These are phyloP conservation scores for Drosophila erecta DNA, from an alignment of 1,140 invertebrate species.

Conservation along the genomic window DNA sequence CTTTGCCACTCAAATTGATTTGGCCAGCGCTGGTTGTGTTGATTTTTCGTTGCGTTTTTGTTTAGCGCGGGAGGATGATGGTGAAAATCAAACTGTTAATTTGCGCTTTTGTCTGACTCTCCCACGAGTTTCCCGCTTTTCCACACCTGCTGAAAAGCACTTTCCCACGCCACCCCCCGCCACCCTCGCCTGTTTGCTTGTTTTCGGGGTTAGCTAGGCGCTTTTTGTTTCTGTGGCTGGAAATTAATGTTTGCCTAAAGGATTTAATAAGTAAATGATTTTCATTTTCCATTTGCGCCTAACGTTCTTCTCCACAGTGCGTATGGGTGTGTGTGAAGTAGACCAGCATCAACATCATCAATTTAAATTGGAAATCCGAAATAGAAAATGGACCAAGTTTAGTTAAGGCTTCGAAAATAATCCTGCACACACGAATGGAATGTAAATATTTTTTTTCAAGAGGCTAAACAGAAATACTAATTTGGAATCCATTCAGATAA, in stretches of 20 bases:
- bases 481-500: too few relatives aligned
- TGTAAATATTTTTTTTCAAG: slow-evolving; percentile 29
- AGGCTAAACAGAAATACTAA: background rate
- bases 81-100: slow-evolving; percentile 80
- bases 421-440: slow-evolving; percentile 27
- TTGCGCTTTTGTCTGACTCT: slow-evolving; percentile 77
- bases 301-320: slow-evolving; percentile 12
- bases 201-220: slow-evolving; percentile 63
- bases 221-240: slow-evolving; percentile 68
- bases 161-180: slow-evolving; percentile 45
- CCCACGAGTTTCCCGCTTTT: slow-evolving; percentile 24
- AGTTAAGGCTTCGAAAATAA: slow-evolving; percentile 32
- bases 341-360: slow-evolving; percentile 51
- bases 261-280: slow-evolving; percentile 83
- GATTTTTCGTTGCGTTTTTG: slow-evolving; percentile 80
- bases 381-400: slow-evolving; percentile 26
- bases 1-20: slow-evolving; percentile 65
- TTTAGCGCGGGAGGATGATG: slow-evolving; percentile 45
- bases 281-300: slow-evolving; percentile 50
- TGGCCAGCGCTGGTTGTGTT: slow-evolving; percentile 66
- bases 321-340: slow-evolving; percentile 12
- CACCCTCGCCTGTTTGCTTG: slow-evolving; percentile 51
- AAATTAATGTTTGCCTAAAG: slow-evolving; percentile 79
- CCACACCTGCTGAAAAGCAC: slow-evolving; percentile 58
- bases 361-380: slow-evolving; percentile 50